Percentiles rank a stretch among this genome's conserved stretches.
Conservation (phyloP, 2,797 vertebrate genomes). For the Peromyscus eremicus region DNA sequence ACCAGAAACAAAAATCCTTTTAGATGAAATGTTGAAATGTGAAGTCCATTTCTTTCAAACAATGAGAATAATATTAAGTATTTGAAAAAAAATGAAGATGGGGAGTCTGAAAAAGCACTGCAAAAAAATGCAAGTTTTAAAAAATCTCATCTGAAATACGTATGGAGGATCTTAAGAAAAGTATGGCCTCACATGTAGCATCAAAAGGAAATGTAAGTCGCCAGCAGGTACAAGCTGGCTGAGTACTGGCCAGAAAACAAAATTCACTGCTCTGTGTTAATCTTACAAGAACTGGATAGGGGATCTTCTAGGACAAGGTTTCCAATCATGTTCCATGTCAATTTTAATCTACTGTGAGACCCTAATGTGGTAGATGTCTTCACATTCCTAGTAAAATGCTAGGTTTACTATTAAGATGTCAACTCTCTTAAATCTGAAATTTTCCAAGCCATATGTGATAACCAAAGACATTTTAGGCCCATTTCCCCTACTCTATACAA, state of each 20-base stretch:
- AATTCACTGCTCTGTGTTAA: constrained; percentile 64
- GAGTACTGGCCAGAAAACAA: constrained; percentile 49
- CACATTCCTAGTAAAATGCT: constrained; percentile 27
- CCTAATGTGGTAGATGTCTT: not conserved
- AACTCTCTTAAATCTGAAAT: constrained; percentile 35
- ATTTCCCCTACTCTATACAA: not conserved
- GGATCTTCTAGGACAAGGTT: constrained; percentile 31
- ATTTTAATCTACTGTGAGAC: constrained; percentile 11
- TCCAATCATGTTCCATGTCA: constrained; percentile 57
- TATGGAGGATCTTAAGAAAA: constrained; percentile 71
- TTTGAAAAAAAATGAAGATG: constrained; percentile 52
- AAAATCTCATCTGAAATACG: constrained; percentile 71
- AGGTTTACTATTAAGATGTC: not conserved
- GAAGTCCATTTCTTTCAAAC: constrained; percentile 76
- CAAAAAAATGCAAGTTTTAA: constrained; percentile 69
- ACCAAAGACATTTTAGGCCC: not conserved
- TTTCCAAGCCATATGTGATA: not conserved
- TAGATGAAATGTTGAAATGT: constrained; percentile 75
- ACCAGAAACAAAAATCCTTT: constrained; percentile 79
- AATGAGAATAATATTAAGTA: constrained; percentile 62
- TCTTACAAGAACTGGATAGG: not conserved
- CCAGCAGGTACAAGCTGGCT: constrained; percentile 27
- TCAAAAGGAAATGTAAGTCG: constrained; percentile 74
- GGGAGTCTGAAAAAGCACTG: not conserved
- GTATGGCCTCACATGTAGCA: constrained; percentile 70